Evolutionary conservation across 1,140 invertebrate genomes (phyloP), one percentile per base, ranked within the genome.

Genomic region (Portunus trituberculatus): DNA sequence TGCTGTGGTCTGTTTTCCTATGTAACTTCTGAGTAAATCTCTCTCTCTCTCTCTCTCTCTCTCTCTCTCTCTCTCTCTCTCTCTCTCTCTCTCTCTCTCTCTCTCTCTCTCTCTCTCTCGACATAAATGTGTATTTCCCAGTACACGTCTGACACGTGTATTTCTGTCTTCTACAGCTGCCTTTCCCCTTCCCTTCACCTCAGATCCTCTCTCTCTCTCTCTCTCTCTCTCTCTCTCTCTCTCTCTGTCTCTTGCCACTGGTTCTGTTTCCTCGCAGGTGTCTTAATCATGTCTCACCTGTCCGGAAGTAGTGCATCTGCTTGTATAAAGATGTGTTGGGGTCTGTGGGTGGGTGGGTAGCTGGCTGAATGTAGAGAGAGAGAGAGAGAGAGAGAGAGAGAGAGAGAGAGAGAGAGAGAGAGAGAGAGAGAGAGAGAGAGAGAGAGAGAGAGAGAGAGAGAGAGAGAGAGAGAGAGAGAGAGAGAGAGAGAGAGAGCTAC

Each of bases 41-140:
- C 52, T 59, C 86, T 88, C 86, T 88, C 86, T 88, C 86, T 88
- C 86, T 88, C 86, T 88, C 86, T 88, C 86, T 88, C 86, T 88
- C 84, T 87, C 84, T 87, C 84, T 87, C 84, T 87, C n/a, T 87
- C 84, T 59, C 52, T 59, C 52, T 59, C 52, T 59, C 52, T 59
- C 52, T 59, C 52, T 59, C 52, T 59, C 52, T 59, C 52, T 59
- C 52, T 59, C 52, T 59, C 52, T 59, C 52, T 59, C 52, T 59
- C 52, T 59, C 52, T 59, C 52, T 59, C 52, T 59, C 52, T 59
- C 52, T 59, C 52, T 59, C 52, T 59, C 52, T 59, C 52, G 12
- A 6, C 39, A 6, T 39, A 39, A 39, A 39, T 39, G 39, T 6
- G 39, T 39, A 39, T 39, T 20, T 59, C 52, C 16, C 52, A 4